A percentile compares a stretch with the other conserved stretches of the same genome.
Conservation (phyloP, 2,888 invertebrate genomes). For the Melieria picta region DNA sequence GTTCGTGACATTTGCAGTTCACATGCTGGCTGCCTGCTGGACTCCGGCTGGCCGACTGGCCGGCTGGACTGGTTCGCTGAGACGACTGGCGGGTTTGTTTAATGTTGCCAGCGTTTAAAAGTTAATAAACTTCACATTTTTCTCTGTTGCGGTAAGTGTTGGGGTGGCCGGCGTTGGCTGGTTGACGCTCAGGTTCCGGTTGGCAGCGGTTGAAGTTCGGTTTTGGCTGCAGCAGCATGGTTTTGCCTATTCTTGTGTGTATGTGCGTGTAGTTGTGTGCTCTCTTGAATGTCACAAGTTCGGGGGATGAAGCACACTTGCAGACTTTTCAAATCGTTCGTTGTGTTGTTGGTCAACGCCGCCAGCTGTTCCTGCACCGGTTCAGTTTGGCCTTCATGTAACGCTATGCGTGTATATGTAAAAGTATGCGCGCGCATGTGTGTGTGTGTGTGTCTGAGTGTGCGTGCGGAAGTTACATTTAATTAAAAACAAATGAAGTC, state of each 20-base stretch:
- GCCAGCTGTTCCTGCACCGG: neutral
- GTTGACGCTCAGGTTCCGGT: neutral
- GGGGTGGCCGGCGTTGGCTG: neutral
- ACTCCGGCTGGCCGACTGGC: neutral
- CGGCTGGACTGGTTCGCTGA: neutral
- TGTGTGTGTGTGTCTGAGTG: neutral
- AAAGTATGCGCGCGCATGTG: neutral
- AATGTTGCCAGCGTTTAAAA: slow-evolving; percentile 38
- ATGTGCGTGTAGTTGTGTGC: neutral
- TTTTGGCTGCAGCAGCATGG: neutral
- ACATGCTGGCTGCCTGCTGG: neutral
- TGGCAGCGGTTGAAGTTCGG: neutral
- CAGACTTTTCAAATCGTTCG: neutral
- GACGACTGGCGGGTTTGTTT: slow-evolving; percentile 23
- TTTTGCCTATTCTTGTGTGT: neutral
- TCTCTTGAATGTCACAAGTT: neutral
- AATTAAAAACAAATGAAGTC: slow-evolving; percentile 34
- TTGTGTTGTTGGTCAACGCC: neutral
- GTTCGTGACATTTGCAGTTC: slow-evolving; percentile 18
- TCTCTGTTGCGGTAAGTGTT: neutral
- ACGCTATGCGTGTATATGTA: neutral
- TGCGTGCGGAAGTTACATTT: slow-evolving; percentile 14
- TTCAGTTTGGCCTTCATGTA: neutral
- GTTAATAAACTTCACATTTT: slow-evolving; percentile 35
- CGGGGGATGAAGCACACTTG: neutral